Evolutionary conservation across 2,888 invertebrate species (phyloP).

Genomic region (Zelleria hepariella): DNA sequence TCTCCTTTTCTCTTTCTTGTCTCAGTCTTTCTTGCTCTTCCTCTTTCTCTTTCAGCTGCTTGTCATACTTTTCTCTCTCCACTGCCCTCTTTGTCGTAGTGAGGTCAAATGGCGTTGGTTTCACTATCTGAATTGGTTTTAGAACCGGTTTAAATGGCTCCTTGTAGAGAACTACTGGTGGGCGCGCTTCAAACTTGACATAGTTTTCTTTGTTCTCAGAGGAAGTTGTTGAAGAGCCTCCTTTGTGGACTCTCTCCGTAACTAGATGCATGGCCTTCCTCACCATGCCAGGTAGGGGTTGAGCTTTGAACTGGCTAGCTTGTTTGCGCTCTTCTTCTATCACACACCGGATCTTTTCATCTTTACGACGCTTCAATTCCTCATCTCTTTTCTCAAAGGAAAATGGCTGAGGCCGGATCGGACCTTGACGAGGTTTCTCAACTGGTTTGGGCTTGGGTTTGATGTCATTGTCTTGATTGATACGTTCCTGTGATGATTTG

Average conservation of each 20-base stretch:
- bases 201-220: slow-evolving; percentile 59
- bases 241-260: slow-evolving; percentile 16
- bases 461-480: slow-evolving; percentile 23
- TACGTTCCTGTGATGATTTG: slow-evolving; percentile 18
- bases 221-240: slow-evolving; percentile 36
- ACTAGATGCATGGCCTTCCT: slow-evolving; percentile 51
- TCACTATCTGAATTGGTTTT: slow-evolving; percentile 47
- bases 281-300: slow-evolving; percentile 72
- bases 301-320: slow-evolving; percentile 78
- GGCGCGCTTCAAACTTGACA: slow-evolving; percentile 74
- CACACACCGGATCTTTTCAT: slow-evolving; percentile 72
- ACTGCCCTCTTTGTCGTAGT: slow-evolving; percentile 75
- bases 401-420: slow-evolving; percentile 69
- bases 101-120: slow-evolving; percentile 70
- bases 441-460: slow-evolving; percentile 16
- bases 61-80: slow-evolving; percentile 74
- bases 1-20: slow-evolving; percentile 44
- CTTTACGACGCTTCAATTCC: slow-evolving; percentile 66
- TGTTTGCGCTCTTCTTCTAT: slow-evolving; percentile 73
- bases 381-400: slow-evolving; percentile 79
- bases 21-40: slow-evolving; percentile 58
- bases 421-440: slow-evolving; percentile 27
- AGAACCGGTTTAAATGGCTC: slow-evolving; percentile 77
- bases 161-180: slow-evolving; percentile 73
- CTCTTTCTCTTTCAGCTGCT: slow-evolving; percentile 63